A percentile compares a stretch with the other conserved stretches of the same genome.
Conservation (phyloP, 92 coral and sea anemone genomes). For the Isaurus tuberculatus region DNA sequence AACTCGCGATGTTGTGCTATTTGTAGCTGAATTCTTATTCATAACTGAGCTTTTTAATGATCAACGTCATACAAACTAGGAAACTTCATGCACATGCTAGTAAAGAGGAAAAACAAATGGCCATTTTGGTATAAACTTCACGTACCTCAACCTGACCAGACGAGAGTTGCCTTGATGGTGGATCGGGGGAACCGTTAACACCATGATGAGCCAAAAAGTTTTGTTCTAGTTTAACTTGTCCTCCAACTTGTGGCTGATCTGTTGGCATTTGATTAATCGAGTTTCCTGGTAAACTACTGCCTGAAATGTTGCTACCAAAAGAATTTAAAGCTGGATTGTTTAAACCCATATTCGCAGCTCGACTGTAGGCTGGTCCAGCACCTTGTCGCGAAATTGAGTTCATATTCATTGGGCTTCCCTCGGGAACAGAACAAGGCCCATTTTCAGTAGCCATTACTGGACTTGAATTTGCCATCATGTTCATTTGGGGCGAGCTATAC, state of each 20-base stretch:
- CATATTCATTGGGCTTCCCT: conserved; percentile 72
- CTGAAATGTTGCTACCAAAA: conserved; percentile 55
- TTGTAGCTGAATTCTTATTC: conserved; percentile 7
- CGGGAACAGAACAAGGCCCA: conserved; percentile 74
- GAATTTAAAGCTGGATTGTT: conserved; percentile 74
- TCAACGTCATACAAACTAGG: not conserved
- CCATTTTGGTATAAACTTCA: conserved; percentile 25
- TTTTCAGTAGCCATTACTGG: conserved; percentile 85
- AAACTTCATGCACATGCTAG: not conserved
- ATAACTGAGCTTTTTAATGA: not conserved
- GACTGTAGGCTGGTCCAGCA: conserved; percentile 71
- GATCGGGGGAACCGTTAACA: conserved; percentile 87
- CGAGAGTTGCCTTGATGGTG: conserved; percentile 67
- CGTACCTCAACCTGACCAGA: conserved; percentile 91
- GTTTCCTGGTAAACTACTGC: conserved; percentile 49
- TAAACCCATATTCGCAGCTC: conserved; percentile 80
- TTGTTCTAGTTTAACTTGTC: conserved; percentile 70
- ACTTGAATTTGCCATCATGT: conserved; percentile 71
- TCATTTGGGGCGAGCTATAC: conserved; percentile 79
- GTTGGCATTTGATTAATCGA: conserved; percentile 74
- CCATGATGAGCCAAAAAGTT: conserved; percentile 76
- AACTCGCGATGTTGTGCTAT: not conserved
- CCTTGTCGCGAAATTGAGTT: conserved; percentile 77
- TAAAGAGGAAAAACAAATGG: not conserved
- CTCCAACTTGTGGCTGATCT: conserved; percentile 68